Base-by-base conservation (phyloP, 2,888 invertebrate genomes). In the Zhuqinia jingwanae region DNA sequence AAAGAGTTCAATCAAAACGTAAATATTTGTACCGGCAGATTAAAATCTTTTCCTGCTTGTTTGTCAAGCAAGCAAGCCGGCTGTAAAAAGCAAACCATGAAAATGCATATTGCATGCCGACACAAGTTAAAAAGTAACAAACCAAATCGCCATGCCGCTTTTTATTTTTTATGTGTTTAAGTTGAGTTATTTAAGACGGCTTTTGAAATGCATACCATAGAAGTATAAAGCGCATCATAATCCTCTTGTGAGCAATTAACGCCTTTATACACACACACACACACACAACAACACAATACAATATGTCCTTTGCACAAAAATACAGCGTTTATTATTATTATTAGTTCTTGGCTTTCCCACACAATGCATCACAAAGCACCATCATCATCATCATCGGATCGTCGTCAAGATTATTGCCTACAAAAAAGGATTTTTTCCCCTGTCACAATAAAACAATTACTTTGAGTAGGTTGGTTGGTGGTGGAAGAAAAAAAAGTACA, bases 391-490 rank as follows among this genome's bases (percentile, higher is more conserved):
- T 42, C 45, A 3, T 65, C 22, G 8, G 13, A 30, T 36, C 42
- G 15, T 42, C 45, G 1, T 65, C 22, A 22, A 30, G 65, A 15
- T 13, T 8, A 22, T 11, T 20, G 36, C n/a, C 13, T 25, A 70
- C 6, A 17, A 47, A 47, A 70, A 10, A 70, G 20, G 11, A 65
- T 30, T n/a, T 65, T 47, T 25, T 22, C 1, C 2, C 42, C 17
- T 75, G 75, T 75, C 75, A 53, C 75, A 58, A 36, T 63, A 45
- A 78, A 78, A 63, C 63, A 78, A 78, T 78, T 78, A 78, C 63
- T 22, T 5, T 10, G 78, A 78, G 78, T 60, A 22, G 77, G 60
- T 58, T 17, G 36, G 17, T 36, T 17, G 42, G 58, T 58, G 25
- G 10, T 58, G 10, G 47, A 47, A 25, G 45, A 20, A 70, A 15